These are phyloP conservation scores for Ochlodes sylvanus DNA, from an alignment of 2,888 invertebrate species.

Conservation along the genomic window DNA sequence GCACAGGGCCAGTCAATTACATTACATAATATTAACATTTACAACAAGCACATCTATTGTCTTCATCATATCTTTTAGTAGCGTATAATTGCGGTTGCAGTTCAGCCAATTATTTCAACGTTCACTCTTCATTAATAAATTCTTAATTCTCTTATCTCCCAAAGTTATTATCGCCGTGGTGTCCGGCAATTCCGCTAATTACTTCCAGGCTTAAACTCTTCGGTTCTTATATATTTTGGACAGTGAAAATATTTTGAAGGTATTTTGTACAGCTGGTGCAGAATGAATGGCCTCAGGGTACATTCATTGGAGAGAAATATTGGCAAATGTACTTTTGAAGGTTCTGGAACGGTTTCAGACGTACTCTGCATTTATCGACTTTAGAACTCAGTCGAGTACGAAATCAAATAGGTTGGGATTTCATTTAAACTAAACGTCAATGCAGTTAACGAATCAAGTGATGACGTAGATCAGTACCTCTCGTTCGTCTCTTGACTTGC, in stretches of 20 bases:
- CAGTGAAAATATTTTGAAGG: conserved; percentile 6
- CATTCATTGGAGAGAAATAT: conserved; percentile 3
- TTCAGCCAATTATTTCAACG: neutral
- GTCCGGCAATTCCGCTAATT: conserved; percentile 9
- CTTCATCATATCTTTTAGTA: too few relatives aligned
- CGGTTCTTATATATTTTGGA: conserved; percentile 9
- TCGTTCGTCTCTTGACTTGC: neutral
- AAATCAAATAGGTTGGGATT: conserved; percentile 1
- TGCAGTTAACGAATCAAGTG: neutral
- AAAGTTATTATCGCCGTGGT: conserved; percentile 1
- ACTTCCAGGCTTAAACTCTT: neutral
- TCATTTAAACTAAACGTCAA: neutral
- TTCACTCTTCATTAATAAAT: neutral
- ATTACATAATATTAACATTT: too few relatives aligned
- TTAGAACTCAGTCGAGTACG: conserved; percentile 1
- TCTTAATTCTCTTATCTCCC: conserved; percentile 4
- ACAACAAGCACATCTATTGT: too few relatives aligned
- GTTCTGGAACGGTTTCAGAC: neutral
- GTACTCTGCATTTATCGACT: neutral
- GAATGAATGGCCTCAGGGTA: neutral
- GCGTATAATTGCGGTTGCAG: neutral
- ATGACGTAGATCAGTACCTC: neutral
- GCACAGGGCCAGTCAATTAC: too few relatives aligned
- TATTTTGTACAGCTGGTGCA: neutral
- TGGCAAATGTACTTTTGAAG: conserved; percentile 4